Conservation (phyloP, 2,888 invertebrate genomes). For the Sphaeridia pumilis region DNA sequence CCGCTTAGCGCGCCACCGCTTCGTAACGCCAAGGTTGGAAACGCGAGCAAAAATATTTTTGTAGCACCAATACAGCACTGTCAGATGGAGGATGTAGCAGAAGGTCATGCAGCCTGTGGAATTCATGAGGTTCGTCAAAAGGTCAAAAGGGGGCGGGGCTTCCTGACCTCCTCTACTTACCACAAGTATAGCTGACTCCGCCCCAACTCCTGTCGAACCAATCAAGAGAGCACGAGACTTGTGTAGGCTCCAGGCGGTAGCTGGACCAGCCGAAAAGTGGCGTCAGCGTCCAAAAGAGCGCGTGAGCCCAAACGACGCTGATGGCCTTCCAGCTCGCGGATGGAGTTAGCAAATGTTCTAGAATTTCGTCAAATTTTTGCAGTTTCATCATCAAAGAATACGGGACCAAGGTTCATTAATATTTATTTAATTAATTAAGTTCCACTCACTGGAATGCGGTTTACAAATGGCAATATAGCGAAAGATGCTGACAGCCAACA, state of each 20-base stretch:
- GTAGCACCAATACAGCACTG: constrained; percentile 22
- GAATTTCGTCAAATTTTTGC: too few relatives aligned
- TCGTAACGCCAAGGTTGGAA: constrained; percentile 9
- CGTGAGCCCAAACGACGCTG: constrained; percentile 20
- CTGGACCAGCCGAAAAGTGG: constrained; percentile 30
- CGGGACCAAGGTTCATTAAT: too few relatives aligned
- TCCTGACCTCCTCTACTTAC: constrained; percentile 9
- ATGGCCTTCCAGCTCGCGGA: constrained; percentile 18
- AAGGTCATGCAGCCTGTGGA: constrained; percentile 22
- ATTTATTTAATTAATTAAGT: too few relatives aligned
- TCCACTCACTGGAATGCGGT: constrained; percentile 22
- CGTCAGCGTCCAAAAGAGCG: constrained; percentile 23
- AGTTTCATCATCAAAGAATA: too few relatives aligned
- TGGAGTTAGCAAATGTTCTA: constrained; percentile 27
- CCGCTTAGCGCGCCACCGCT: background rate
- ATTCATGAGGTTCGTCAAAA: background rate
- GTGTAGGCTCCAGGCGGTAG: constrained; percentile 22
- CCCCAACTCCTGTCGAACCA: constrained; percentile 20
- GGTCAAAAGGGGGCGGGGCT: background rate
- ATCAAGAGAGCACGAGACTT: constrained; percentile 25
- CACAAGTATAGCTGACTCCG: constrained; percentile 15
- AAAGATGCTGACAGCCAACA: constrained; percentile 22
- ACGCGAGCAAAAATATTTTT: constrained; percentile 23
- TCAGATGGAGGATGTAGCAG: constrained; percentile 27
- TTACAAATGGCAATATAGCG: constrained; percentile 24